These are phyloP conservation scores for Hoplodrina blanda DNA, from an alignment of 2,888 invertebrate genomes.

Conservation along the genomic window DNA sequence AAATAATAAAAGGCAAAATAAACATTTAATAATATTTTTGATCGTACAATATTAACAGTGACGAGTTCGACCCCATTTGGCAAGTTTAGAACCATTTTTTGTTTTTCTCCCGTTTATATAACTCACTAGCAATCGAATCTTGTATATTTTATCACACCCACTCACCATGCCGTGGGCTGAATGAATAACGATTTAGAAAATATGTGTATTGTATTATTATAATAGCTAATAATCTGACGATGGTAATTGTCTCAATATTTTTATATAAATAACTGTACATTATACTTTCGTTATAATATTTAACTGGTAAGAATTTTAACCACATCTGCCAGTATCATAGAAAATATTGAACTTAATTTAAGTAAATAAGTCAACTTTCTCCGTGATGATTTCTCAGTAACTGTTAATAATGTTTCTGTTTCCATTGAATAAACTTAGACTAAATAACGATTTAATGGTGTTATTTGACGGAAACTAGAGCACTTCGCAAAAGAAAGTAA, in stretches of 20 bases:
- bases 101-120: not conserved
- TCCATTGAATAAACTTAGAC: slow-evolving; percentile 28
- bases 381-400: not conserved
- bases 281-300: not conserved
- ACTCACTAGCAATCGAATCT: slow-evolving; percentile 4
- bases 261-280: not conserved
- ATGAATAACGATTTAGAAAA: not conserved
- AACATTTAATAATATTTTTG: no score
- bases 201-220: not conserved
- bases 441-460: slow-evolving; percentile 47
- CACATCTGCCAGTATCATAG: not conserved
- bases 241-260: not conserved
- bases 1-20: no score
- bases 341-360: not conserved
- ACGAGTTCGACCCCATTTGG: not conserved
- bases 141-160: not conserved
- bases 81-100: not conserved
- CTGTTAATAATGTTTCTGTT: slow-evolving; percentile 17
- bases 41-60: no score
- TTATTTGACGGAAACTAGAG: slow-evolving; percentile 46
- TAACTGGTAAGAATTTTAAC: not conserved
- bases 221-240: not conserved
- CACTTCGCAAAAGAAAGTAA: slow-evolving; percentile 54
- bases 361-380: not conserved
- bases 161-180: not conserved